A percentile compares a stretch with the other conserved stretches of the same genome.
Conservation (phyloP, 2,888 invertebrate genomes). For the Carpatolechia fugitivella region DNA sequence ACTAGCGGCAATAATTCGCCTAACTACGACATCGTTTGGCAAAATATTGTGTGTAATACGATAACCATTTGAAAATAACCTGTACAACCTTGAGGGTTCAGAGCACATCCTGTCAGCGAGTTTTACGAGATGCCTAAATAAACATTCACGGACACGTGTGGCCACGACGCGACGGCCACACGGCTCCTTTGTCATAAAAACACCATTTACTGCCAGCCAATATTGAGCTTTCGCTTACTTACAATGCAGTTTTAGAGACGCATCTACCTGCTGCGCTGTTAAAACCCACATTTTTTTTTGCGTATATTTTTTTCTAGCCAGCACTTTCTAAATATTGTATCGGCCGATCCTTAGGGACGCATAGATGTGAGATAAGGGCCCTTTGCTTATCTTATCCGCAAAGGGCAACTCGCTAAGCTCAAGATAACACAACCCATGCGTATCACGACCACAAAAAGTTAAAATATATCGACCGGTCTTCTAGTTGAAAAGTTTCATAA, state of each 20-base stretch:
- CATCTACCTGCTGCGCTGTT: conserved; percentile 55
- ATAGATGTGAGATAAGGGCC: conserved; percentile 45
- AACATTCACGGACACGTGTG: conserved; percentile 68
- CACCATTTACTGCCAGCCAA: conserved; percentile 55
- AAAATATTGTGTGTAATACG: conserved; percentile 29
- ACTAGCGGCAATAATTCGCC: conserved; percentile 8
- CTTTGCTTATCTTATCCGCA: conserved; percentile 61
- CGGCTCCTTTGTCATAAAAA: conserved; percentile 47
- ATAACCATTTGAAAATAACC: conserved; percentile 47
- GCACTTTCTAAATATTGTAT: conserved; percentile 60
- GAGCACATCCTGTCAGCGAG: conserved; percentile 68
- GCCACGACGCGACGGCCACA: conserved; percentile 30
- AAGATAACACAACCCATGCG: conserved; percentile 34
- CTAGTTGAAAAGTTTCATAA: too few relatives aligned
- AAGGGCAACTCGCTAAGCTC: conserved; percentile 43
- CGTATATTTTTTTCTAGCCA: too few relatives aligned
- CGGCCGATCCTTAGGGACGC: conserved; percentile 44
- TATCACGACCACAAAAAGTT: background rate
- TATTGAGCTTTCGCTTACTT: conserved; percentile 50
- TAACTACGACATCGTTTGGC: conserved; percentile 22
- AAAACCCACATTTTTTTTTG: conserved; percentile 54
- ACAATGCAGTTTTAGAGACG: conserved; percentile 46
- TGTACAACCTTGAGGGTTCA: conserved; percentile 72
- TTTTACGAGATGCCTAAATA: conserved; percentile 74
- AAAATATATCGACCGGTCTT: background rate